Base-by-base conservation (phyloP, 2,888 invertebrate species). In the Apotomis capreana region DNA sequence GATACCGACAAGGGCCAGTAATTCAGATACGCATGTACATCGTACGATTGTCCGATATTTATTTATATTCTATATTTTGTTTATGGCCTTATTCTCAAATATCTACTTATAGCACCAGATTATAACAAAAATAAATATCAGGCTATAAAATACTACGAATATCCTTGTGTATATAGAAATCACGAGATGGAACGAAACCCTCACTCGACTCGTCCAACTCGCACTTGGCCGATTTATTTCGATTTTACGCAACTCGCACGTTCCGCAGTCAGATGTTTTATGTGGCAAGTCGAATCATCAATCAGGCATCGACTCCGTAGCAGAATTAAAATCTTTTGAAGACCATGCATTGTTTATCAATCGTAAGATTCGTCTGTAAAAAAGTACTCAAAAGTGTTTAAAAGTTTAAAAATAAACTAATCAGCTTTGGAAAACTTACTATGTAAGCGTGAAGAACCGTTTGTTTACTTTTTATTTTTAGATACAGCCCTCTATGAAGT, bases 271-370 rank as follows among this genome's bases (percentile, higher is more conserved):
- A 55, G 61, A 67, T 71, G 67, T 68, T 67, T 57, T 62, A 51
- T 69, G 69, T 55, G 36, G 69, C 69, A 69, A 62, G 54, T 37
- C 15, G 4, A 55, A 51, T 65, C 73, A 73, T 69, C 73, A 44
- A 73, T 69, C 73, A 62, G 15, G 57, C 68, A 63, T 62, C 69
- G 36, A 65, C 55, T 70, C 69, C 65, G 55, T 61, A 69, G 8
- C 49, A 60, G 69, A 69, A 61, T 69, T 54, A 13, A 15, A 64
- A 51, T 37, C 62, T 63, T 73, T 70, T 70, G 55, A 73, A 69
- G 40, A 64, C 58, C 52, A 72, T 26, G 26, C 26, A 26, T 72
- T 63, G 62, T 63, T 63, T 68, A 68, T 60, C 70, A 54, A 65
- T 67, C 67, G 46, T 69, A 40, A 6, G 40, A 26, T 26, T 26